Evolutionary conservation across 2,113 vertebrate species (phyloP), one percentile per base, ranked within the genome.

Genomic region (Urocolius indicus): DNA sequence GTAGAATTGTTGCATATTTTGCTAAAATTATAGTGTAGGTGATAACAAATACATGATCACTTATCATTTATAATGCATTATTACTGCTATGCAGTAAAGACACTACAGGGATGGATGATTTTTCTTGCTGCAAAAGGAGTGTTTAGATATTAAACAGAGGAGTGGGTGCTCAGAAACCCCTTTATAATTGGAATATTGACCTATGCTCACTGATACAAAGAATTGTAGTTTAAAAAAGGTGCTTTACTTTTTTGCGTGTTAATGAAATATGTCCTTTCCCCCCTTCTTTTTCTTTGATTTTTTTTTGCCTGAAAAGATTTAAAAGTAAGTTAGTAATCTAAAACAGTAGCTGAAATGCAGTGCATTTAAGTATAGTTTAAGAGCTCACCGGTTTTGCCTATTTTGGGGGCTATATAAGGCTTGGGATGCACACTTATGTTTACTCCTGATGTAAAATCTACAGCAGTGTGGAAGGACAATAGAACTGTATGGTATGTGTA

Each of bases 401-500:
- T 95, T 89, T 93, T 13, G 12, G 82, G 88, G 65, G 62, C 66
- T 69, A 3, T 54, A 9, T 74, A 87, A 80, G 59, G 16, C 84
- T 79, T 15, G 22, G 81, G 87, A 92, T 79, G 58, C 89, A 95
- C 63, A 17, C 66, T 93, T 65, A 30, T 90, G 71, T 92, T 96
- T 95, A 96, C 71, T 90, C 54, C 69, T 23, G 8, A 48, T 94
- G 89, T 94, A 94, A 95, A 96, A 96, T 95, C 86, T 69, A 92
- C 78, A 87, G 61, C 75, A 94, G 58, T 58, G 57, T 23, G 32
- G 66, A 92, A 95, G 87, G 95, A 98, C 96, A 98, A 97, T 96
- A 97, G 96, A 97, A 94, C 94, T 93, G 83, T 91, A 93, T 90
- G 86, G 77, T 97, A 85, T 96, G 87, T 97, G 89, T 96, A 97